A percentile compares a stretch with the other conserved stretches of the same genome.
phyloP scores from a whole-genome alignment of 2,797 vertebrate species.

The Mastacembelus armatus region DNA sequence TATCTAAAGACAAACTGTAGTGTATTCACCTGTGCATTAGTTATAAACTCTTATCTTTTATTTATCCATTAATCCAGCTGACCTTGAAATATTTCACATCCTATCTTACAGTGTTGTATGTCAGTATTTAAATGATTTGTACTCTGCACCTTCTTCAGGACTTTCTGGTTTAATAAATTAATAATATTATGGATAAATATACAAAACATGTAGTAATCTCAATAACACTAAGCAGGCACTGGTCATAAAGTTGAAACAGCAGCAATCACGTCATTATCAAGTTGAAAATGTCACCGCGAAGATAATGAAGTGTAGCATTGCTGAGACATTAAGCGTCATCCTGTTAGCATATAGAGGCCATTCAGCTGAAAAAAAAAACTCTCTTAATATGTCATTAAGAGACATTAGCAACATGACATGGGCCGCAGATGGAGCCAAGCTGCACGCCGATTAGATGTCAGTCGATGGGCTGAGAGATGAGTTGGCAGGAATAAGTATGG shows the following conservation, averaged over 20 bases:
- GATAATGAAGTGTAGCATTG: conserved; percentile 46
- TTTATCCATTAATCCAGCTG: too few relatives aligned
- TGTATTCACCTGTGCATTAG: background rate
- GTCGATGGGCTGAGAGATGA: conserved; percentile 39
- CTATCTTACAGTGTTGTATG: too few relatives aligned
- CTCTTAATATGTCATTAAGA: conserved; percentile 69
- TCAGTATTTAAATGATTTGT: too few relatives aligned
- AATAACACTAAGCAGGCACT: background rate
- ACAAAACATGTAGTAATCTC: background rate
- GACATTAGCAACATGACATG: conserved; percentile 69
- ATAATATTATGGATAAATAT: background rate
- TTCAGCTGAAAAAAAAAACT: conserved; percentile 35
- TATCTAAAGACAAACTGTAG: background rate
- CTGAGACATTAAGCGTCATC: conserved; percentile 42
- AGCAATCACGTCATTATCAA: conserved; percentile 11
- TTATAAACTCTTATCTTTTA: background rate
- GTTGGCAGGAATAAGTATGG: conserved; percentile 30
- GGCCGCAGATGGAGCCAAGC: conserved; percentile 72
- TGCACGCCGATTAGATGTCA: conserved; percentile 64
- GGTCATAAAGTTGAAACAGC: conserved; percentile 1
- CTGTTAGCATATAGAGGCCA: conserved; percentile 35
- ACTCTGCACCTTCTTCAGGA: too few relatives aligned
- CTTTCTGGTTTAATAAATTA: background rate
- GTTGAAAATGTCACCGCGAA: conserved; percentile 37
- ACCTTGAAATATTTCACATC: too few relatives aligned